Evolutionary conservation across 2,113 vertebrate genomes (phyloP).

Genomic region (Tricholaema leucomelas): DNA sequence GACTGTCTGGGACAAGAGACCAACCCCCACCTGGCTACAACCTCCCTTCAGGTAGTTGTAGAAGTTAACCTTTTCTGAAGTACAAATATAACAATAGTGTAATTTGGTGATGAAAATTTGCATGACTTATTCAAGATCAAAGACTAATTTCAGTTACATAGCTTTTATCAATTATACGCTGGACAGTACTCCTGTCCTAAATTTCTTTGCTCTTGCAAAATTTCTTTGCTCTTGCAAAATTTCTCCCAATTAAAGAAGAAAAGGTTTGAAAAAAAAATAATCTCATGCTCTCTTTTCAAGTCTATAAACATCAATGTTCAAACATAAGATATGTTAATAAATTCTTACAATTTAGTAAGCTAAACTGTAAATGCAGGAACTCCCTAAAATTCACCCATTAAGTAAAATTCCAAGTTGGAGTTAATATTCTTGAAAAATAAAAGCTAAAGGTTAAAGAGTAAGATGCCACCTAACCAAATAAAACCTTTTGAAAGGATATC

Average conservation of each 20-base stretch:
- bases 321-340: not conserved
- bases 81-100: not conserved
- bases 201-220: not conserved
- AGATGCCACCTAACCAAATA: not conserved
- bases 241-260: not conserved
- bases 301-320: not conserved
- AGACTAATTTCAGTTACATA: not conserved
- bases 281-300: not conserved
- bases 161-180: not conserved
- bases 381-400: not conserved
- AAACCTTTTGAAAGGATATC: not conserved
- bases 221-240: not conserved
- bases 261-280: not conserved
- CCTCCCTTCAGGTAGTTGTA: too few relatives aligned
- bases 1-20: too few relatives aligned
- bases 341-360: not conserved
- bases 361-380: not conserved
- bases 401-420: not conserved
- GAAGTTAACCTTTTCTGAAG: not conserved
- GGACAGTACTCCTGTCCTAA: not conserved
- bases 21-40: too few relatives aligned
- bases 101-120: not conserved
- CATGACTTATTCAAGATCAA: not conserved
- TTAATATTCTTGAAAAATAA: too few relatives aligned
- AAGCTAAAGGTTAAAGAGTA: not conserved